These are phyloP conservation scores for Tetragonisca angustula DNA, from an alignment of 2,888 invertebrate genomes.

Conservation along the genomic window DNA sequence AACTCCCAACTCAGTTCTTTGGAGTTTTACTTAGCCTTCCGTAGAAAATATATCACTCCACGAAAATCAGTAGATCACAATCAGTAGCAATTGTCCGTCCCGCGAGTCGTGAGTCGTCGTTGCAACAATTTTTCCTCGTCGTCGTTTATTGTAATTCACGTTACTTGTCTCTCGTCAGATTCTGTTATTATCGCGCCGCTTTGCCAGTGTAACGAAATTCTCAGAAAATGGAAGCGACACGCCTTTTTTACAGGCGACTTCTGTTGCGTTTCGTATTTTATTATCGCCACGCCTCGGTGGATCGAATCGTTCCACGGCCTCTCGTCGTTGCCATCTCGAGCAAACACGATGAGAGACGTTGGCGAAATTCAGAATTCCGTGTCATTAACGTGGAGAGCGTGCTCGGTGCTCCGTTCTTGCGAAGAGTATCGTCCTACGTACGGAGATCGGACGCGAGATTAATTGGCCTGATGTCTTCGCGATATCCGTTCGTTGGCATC, in stretches of 20 bases:
- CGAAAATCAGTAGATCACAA: neutral
- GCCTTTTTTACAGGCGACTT: neutral
- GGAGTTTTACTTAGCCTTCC: no score
- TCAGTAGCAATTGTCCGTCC: neutral
- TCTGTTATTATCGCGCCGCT: neutral
- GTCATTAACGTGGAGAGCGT: neutral
- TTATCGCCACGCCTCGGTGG: no score
- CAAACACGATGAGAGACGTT: neutral
- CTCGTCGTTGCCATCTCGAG: neutral
- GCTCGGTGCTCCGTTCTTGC: neutral
- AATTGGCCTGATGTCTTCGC: conserved; percentile 28
- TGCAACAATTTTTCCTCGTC: no score
- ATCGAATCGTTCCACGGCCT: neutral
- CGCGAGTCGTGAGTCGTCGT: neutral
- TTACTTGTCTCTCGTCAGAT: no score
- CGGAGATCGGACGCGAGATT: neutral
- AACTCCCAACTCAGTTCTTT: no score
- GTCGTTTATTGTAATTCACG: no score
- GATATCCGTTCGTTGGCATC: conserved; percentile 21
- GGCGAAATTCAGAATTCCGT: neutral
- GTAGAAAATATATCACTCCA: no score
- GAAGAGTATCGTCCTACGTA: neutral
- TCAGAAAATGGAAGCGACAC: neutral
- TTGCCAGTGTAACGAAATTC: neutral
- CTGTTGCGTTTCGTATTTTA: neutral